Percentiles rank a stretch among this genome's conserved stretches.
These are phyloP conservation scores for Dreissena rostriformis DNA, from an alignment of 1,140 invertebrate species.

Conservation along the genomic window DNA sequence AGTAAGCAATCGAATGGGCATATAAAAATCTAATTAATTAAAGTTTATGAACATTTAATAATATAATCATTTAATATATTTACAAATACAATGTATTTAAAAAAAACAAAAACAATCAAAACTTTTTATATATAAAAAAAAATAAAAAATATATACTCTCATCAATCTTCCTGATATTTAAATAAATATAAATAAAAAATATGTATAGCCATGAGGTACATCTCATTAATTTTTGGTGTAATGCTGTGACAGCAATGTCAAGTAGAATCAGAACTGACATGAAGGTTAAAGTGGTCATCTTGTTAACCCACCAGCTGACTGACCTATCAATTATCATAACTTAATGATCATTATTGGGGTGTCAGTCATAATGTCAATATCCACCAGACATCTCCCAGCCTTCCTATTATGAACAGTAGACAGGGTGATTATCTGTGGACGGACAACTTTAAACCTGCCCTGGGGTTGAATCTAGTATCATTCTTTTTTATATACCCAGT, in stretches of 20 bases:
- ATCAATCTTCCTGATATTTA: not conserved
- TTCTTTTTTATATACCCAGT: not conserved
- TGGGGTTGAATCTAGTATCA: not conserved
- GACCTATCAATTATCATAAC: not conserved
- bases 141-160: not conserved
- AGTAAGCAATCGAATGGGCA: too few relatives aligned
- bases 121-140: not conserved
- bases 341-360: slow-evolving; percentile 1
- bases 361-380: not conserved
- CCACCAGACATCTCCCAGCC: not conserved
- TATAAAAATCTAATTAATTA: too few relatives aligned
- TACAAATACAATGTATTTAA: not conserved
- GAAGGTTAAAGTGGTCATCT: too few relatives aligned
- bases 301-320: not conserved
- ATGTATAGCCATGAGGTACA: not conserved
- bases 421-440: not conserved
- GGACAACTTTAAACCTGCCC: not conserved
- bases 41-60: too few relatives aligned
- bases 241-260: not conserved
- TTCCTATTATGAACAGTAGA: not conserved
- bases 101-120: not conserved
- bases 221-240: not conserved
- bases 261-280: not conserved
- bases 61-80: too few relatives aligned
- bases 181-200: not conserved